Conservation (phyloP, 1,140 invertebrate genomes). For the Ganaspis sp. region DNA sequence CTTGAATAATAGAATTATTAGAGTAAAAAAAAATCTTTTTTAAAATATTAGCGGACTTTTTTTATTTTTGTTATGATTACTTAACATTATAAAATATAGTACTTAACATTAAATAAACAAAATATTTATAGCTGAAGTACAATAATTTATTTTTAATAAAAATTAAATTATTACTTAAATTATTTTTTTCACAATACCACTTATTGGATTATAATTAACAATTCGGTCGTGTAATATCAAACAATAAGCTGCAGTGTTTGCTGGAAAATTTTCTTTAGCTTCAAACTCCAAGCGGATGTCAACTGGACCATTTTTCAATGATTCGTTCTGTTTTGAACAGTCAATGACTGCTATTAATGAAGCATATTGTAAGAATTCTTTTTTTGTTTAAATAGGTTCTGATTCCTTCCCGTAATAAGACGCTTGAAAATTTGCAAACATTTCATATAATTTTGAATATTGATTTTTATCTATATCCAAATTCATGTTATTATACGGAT, state of each 20-base stretch:
- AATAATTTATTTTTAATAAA: too few species aligned
- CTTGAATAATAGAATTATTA: too few species aligned
- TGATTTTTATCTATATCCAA: background rate
- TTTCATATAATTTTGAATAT: background rate
- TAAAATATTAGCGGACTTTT: too few species aligned
- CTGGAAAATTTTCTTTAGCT: slow-evolving; percentile 11
- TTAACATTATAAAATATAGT: too few species aligned
- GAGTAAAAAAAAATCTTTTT: too few species aligned
- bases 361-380: too few species aligned
- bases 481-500: background rate
- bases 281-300: background rate
- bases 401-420: background rate
- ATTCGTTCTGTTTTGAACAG: too few species aligned
- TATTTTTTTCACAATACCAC: slow-evolving; percentile 29
- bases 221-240: slow-evolving; percentile 23
- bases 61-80: too few species aligned
- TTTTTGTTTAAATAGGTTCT: background rate
- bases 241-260: slow-evolving; percentile 22
- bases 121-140: too few species aligned
- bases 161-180: slow-evolving; percentile 8
- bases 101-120: too few species aligned
- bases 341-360: too few species aligned
- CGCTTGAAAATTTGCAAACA: background rate
- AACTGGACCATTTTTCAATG: too few species aligned
- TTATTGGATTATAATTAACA: slow-evolving; percentile 28